phyloP scores from a whole-genome alignment of 2,113 vertebrate species.

The Oceanites oceanicus region DNA sequence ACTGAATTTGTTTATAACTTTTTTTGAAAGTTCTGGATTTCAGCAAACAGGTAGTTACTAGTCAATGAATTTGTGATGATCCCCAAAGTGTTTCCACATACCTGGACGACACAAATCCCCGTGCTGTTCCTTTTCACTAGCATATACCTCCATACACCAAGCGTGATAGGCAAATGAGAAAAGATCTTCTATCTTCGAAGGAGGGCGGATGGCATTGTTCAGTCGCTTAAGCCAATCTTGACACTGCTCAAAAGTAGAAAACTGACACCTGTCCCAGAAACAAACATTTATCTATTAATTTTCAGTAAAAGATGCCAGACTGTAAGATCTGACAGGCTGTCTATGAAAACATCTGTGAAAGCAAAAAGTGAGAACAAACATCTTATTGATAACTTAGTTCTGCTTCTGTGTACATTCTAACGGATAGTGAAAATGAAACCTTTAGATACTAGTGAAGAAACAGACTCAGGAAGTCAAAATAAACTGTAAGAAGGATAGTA shows the following conservation, averaged over 20 bases:
- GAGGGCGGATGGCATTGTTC: slow-evolving; percentile 82
- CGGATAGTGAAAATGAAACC: background rate
- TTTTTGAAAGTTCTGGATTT: background rate
- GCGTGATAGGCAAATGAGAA: slow-evolving; percentile 97
- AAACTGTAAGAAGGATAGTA: background rate
- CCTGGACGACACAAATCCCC: slow-evolving; percentile 94
- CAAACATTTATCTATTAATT: background rate
- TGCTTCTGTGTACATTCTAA: background rate
- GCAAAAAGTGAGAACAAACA: background rate
- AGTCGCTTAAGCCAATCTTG: slow-evolving; percentile 96
- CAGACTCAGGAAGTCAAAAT: background rate
- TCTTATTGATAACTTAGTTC: background rate
- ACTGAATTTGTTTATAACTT: background rate
- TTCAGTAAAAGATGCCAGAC: background rate
- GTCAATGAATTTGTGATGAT: background rate
- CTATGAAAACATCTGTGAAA: background rate
- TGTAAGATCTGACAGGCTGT: background rate
- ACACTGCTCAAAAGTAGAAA: slow-evolving; percentile 95
- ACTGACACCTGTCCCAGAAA: slow-evolving; percentile 86
- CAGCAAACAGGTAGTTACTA: background rate
- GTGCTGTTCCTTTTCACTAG: slow-evolving; percentile 95
- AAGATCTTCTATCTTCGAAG: slow-evolving; percentile 90
- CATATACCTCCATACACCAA: slow-evolving; percentile 94
- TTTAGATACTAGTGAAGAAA: background rate
- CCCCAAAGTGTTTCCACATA: slow-evolving; percentile 4